Percentiles rank a stretch among this genome's conserved stretches.
Conservation (phyloP, 2,113 vertebrate species). For the Ranitomeya imitator region DNA sequence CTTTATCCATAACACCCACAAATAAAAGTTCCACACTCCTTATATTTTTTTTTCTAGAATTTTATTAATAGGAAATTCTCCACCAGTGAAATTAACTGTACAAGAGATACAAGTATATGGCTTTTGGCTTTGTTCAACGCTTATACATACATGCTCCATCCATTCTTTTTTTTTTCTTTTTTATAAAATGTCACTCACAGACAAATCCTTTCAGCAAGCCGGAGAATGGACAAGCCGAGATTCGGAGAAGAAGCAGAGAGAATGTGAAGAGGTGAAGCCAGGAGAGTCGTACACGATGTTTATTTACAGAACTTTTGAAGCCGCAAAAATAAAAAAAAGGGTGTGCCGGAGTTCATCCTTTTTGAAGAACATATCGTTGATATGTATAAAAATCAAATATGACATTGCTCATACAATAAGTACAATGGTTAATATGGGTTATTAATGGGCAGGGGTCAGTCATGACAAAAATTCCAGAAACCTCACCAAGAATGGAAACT, state of each 20-base stretch:
- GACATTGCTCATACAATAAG: not conserved
- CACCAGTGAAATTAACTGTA: conserved; percentile 42
- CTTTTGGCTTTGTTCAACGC: conserved; percentile 21
- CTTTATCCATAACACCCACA: not conserved
- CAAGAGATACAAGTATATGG: conserved; percentile 45
- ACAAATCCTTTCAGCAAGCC: conserved; percentile 26
- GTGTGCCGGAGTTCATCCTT: not conserved
- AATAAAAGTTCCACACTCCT: not conserved
- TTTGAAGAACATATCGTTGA: not conserved
- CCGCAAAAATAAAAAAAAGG: not conserved
- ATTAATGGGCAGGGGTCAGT: not conserved
- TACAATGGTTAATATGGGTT: not conserved
- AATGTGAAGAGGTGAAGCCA: not conserved
- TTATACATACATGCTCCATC: conserved; percentile 37
- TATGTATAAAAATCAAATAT: not conserved
- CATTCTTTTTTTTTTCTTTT: conserved; percentile 26
- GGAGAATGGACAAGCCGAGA: conserved; percentile 5
- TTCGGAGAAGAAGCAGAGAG: not conserved
- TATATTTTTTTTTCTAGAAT: conserved; percentile 29
- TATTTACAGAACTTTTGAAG: not conserved
- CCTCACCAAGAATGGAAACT: not conserved
- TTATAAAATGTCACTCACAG: conserved; percentile 17
- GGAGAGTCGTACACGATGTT: not conserved
- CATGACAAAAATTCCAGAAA: not conserved
- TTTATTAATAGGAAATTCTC: conserved; percentile 54